These are phyloP conservation scores for Emys orbicularis DNA, from an alignment of 2,797 vertebrate species.

Conservation along the genomic window DNA sequence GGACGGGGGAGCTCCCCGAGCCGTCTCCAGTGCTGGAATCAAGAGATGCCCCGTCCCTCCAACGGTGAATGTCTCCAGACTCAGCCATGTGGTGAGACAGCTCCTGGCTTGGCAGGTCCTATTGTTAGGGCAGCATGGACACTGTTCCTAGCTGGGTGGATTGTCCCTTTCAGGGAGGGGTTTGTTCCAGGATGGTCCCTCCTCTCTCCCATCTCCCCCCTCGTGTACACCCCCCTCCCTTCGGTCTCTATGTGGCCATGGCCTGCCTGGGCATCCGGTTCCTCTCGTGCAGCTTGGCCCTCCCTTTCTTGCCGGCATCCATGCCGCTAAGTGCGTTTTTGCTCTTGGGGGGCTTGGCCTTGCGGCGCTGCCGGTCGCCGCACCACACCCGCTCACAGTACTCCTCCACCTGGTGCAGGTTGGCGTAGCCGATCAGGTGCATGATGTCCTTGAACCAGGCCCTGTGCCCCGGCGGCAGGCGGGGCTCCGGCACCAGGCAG, in stretches of 20 bases:
- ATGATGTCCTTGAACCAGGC: conserved; percentile 95
- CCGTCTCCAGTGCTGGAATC: not conserved
- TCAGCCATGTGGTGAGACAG: not conserved
- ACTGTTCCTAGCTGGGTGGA: not conserved
- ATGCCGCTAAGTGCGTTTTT: conserved; percentile 87
- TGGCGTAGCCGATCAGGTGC: conserved; percentile 91
- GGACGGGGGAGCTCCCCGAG: not conserved
- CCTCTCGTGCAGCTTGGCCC: conserved; percentile 86
- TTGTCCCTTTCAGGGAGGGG: not conserved
- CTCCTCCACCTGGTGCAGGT: conserved; percentile 89
- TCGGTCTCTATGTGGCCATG: conserved; percentile 56
- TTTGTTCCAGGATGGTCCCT: not conserved
- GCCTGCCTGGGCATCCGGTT: conserved; percentile 89
- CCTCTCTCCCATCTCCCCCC: not conserved
- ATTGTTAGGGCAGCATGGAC: not conserved
- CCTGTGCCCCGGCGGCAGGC: conserved; percentile 73
- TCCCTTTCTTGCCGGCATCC: conserved; percentile 86
- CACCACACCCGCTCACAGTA: conserved; percentile 95
- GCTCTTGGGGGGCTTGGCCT: conserved; percentile 88
- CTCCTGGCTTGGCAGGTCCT: not conserved
- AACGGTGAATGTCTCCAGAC: not conserved
- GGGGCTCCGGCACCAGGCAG: conserved; percentile 72
- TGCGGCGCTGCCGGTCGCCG: conserved; percentile 83
- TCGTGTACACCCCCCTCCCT: not conserved
- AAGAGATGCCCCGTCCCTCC: not conserved